Conservation (phyloP, 2,113 vertebrate genomes). For the Chloroceryle aenea region DNA sequence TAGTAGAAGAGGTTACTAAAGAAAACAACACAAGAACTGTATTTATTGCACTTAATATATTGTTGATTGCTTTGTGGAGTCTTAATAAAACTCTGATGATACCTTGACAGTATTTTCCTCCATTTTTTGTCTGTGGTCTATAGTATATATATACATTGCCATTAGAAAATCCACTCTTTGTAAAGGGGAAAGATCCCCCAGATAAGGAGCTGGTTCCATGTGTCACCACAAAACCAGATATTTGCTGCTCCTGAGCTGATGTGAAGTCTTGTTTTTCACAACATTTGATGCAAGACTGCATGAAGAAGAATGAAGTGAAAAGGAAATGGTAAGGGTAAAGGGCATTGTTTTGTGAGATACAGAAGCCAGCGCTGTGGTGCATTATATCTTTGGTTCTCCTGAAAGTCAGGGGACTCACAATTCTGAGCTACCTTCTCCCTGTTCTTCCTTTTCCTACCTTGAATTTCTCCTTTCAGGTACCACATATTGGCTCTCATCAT, state of each 20-base stretch:
- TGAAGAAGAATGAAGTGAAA: not conserved
- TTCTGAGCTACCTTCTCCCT: not conserved
- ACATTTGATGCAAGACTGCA: not conserved
- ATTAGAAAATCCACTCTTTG: no score
- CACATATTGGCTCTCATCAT: not conserved
- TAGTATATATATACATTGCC: not conserved
- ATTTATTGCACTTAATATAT: not conserved
- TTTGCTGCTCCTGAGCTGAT: not conserved
- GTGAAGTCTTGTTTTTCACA: not conserved
- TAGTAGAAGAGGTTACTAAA: not conserved
- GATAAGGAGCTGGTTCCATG: not conserved
- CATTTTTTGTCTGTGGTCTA: not conserved
- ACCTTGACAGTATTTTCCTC: not conserved
- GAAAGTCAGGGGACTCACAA: not conserved
- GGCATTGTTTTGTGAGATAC: not conserved
- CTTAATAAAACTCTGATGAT: slow-evolving; percentile 4
- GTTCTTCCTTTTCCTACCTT: not conserved
- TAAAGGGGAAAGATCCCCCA: no score
- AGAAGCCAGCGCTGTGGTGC: not conserved
- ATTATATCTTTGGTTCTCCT: not conserved
- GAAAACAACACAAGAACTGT: not conserved
- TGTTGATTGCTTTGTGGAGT: not conserved
- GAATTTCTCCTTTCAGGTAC: not conserved
- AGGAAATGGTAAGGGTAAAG: not conserved
- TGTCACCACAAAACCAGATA: not conserved